phyloP scores from a whole-genome alignment of 2,888 invertebrate species.

The Cheilosia variabilis region DNA sequence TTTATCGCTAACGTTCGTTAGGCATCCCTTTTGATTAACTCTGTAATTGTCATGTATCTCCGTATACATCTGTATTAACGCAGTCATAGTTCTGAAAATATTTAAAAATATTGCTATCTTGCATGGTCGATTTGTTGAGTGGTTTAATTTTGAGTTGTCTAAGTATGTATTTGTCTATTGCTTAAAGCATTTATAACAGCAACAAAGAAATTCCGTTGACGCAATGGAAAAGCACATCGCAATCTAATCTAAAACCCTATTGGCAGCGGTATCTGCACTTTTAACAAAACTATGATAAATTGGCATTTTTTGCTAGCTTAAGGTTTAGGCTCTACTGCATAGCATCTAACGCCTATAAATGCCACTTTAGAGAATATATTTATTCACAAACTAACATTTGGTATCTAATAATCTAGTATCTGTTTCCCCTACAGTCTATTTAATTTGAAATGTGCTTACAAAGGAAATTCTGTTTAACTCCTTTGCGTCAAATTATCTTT shows the following conservation, averaged over 20 bases:
- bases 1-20: conserved; percentile 4
- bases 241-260: not conserved
- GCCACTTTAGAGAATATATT: not conserved
- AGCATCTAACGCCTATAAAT: conserved; percentile 17
- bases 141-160: conserved; percentile 13
- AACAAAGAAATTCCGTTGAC: conserved; percentile 17
- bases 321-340: not conserved
- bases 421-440: conserved; percentile 8
- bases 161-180: conserved; percentile 4
- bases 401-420: conserved; percentile 6
- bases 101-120: conserved; percentile 9
- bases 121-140: conserved; percentile 36
- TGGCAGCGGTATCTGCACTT: not conserved
- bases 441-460: conserved; percentile 58
- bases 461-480: conserved; percentile 41
- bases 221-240: conserved; percentile 10
- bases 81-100: conserved; percentile 7
- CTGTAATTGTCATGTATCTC: not conserved
- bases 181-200: not conserved
- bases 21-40: not conserved
- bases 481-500: conserved; percentile 29
- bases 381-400: conserved; percentile 25
- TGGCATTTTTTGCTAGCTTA: conserved; percentile 11
- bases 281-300: not conserved
- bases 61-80: not conserved